Base-by-base conservation (phyloP, 2,888 invertebrate species). In the Drosophila mimica region DNA sequence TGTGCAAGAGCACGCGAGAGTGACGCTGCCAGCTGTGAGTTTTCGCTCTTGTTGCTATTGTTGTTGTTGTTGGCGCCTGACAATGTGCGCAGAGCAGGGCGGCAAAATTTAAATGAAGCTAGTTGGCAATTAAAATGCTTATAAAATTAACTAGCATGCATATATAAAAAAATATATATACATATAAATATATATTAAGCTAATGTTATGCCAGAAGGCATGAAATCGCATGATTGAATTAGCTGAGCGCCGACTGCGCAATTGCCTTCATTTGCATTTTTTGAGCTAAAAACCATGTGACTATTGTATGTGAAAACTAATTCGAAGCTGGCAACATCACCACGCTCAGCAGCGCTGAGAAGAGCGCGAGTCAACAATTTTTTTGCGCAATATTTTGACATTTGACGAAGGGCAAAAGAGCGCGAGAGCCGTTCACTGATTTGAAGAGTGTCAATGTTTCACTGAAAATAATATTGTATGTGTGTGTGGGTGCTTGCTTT, bases 361-460 rank as follows among this genome's bases (percentile, higher is more conserved):
- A 46, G 46, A 46, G 46, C n/a, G 36, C 49, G 30, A 54, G 28
- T 61, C 57, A 66, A 78, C 34, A 61, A 54, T 52, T 54, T 54
- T 63, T 75, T 74, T 79, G 76, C 82, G 86, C 80, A 86, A 80
- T 81, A 86, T 88, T 88, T 88, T 88, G 86, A 88, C 85, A 86
- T 88, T 88, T 86, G 46, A 46, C 78, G 86, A 88, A 85, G 88
- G 85, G 86, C 86, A 85, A 88, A 80, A 85, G 77, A 80, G 78
- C 69, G 58, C 11, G 63, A 48, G 31, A 34, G 49, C 28, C 15
- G 34, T 62, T 25, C n/a, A 58, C 28, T 15, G 20, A 36, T 30
- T 36, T 51, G 30, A 31, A 60, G 57, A 56, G 59, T 49, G 56
- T 52, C 28, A 52, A 70, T 61, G 64, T 69, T 60, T 61, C 43